Evolutionary conservation across 2,797 vertebrate species (phyloP), one percentile per base, ranked within the genome.

Genomic region (Eutrigla gurnardus): DNA sequence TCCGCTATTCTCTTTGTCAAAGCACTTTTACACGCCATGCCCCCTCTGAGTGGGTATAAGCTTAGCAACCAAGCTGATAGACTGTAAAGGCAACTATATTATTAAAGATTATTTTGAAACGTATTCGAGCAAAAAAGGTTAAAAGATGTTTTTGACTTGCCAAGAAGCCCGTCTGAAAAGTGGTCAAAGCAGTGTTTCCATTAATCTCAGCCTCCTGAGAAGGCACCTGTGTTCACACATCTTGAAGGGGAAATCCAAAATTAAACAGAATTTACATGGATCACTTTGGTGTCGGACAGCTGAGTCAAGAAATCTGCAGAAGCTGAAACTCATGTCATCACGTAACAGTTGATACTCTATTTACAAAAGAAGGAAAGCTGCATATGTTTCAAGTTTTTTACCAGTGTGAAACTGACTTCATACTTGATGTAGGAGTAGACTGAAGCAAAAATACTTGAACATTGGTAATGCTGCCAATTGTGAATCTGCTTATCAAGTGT

Each of bases 1-100:
- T 90, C 85, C 59, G 64, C 86, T 67, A 70, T 78, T 81, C 89
- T 88, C 84, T 86, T 88, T 88, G 81, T 91, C 88, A 78, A 39
- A 50, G 69, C 73, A 63, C 80, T 82, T 83, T 73, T 63, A 71
- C 80, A 83, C 57, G 39, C 62, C 49, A 6, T 78, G 75, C 43
- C 78, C 80, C 69, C 45, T 82, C 58, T 8, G 78, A 86, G 71
- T 70, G 76, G 74, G 58, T 76, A 80, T 70, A 42, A 63, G 79
- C 80, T 84, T 52, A 74, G 75, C 81, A 78, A 78, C 59, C 69
- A 84, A 50, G 78, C 69, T 77, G 75, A 81, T 73, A 60, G 74
- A 83, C 77, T 80, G 63, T 60, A 61, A 83, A 79, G 77, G 77
- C 78, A 90, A 88, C 89, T 83, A 78, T 65, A 50, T 40, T 42